Base-by-base conservation (phyloP, 2,113 vertebrate species). In the Scolopax mira region DNA sequence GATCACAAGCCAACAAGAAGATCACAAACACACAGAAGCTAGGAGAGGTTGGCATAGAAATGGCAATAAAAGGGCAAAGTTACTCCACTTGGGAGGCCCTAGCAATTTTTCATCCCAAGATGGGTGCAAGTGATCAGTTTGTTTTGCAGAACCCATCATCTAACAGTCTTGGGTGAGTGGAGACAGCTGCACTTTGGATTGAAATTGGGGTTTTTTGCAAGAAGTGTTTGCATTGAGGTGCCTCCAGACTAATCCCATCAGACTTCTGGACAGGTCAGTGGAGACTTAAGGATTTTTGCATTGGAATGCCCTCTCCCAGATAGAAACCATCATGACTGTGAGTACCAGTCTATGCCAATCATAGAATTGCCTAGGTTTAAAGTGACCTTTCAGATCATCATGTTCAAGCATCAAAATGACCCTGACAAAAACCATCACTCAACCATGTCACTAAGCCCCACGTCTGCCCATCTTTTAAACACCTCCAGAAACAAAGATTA, bases 211-310 rank as follows among this genome's bases (percentile, higher is more conserved):
- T 8, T 2, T 46, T 88, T 52, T 71, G 7, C 11, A 35, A 27
- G 46, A 42, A 46, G 23, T 41, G 9, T 6, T 39, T 54, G 13
- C 1, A 0, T 33, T 0, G 6, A 12, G 42, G 2, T 37, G 21
- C 22, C 8, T 74, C 39, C 31, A 30, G 9, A 13, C 1, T 0
- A 52, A 85, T 64, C 24, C n/a, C 3, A 0, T 6, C 9, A 11
- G 41, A 2, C 7, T 60, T 28, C 22, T 37, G 28, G 41, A 25
- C 7, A n/a, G 54, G 18, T 42, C 31, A 82, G 54, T 46, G 37
- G 70, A 55, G 28, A 7, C 11, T 5, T 2, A 30, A 37, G 37
- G 13, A 19, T 2, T 1, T 86, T 16, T 30, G 42, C 37, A 11
- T 18, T 60, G 70, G n/a, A 42, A 28, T 85, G 25, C 18, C 13